Conservation (phyloP, 2,797 vertebrate species). For the Scolopax bukidnonensis region DNA sequence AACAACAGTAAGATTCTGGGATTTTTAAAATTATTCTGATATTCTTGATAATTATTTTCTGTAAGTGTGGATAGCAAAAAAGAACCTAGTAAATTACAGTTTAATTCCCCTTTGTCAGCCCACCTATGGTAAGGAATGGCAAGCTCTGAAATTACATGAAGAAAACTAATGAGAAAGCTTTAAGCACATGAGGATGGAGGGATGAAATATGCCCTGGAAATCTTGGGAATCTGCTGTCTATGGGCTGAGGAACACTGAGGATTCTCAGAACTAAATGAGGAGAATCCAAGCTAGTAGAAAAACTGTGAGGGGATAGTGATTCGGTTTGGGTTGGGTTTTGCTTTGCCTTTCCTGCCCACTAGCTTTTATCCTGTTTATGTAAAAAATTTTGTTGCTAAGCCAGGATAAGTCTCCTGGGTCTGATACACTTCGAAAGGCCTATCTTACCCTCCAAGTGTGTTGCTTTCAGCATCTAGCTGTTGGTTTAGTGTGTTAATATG, state of each 20-base stretch:
- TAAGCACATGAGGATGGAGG: background rate
- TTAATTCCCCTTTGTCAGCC: background rate
- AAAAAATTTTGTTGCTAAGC: background rate
- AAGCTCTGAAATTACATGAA: background rate
- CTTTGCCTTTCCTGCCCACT: background rate
- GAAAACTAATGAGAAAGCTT: background rate
- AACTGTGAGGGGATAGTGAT: background rate
- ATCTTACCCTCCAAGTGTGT: rapidly evolving
- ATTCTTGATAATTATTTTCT: background rate
- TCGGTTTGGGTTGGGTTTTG: background rate
- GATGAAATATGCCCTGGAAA: background rate
- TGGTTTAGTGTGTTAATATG: background rate
- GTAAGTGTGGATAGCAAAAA: background rate
- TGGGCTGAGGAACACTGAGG: background rate
- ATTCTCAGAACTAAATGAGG: background rate
- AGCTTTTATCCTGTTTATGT: background rate
- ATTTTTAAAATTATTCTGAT: background rate
- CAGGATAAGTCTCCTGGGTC: background rate
- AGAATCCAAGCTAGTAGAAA: background rate
- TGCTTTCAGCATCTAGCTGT: background rate
- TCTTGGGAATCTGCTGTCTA: background rate
- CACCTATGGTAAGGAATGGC: background rate
- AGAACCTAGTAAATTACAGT: background rate
- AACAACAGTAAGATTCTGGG: background rate
- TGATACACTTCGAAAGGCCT: background rate